phyloP scores from a whole-genome alignment of 1,140 invertebrate species.

The Battus philenor region DNA sequence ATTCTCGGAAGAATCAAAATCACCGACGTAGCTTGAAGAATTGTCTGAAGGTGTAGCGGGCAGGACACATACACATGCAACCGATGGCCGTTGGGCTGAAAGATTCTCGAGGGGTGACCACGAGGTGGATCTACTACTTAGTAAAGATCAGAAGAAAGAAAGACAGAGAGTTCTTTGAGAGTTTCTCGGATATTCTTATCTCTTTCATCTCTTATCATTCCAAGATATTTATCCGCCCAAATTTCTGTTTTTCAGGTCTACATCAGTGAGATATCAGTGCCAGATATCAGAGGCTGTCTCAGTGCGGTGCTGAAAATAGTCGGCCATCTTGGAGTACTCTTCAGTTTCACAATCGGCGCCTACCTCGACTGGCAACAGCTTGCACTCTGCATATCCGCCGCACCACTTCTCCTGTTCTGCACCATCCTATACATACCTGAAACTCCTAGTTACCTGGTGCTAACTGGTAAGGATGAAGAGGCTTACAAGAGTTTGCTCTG shows the following conservation, averaged over 20 bases:
- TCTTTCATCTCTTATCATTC: constrained; percentile 4
- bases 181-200: not conserved
- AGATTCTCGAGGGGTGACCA: no score
- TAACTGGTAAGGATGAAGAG: constrained; percentile 79
- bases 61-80: no score
- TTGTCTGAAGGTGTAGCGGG: no score
- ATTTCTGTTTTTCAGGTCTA: constrained; percentile 83
- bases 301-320: constrained; percentile 91
- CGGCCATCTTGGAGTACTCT: constrained; percentile 89
- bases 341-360: constrained; percentile 89
- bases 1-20: no score
- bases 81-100: no score
- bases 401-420: constrained; percentile 78
- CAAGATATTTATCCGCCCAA: no score
- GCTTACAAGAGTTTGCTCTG: constrained; percentile 85
- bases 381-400: constrained; percentile 85
- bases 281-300: constrained; percentile 89
- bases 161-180: no score
- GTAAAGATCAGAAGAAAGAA: no score
- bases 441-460: constrained; percentile 82
- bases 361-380: constrained; percentile 90
- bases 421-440: constrained; percentile 80
- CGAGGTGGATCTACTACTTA: no score
- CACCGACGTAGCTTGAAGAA: no score
- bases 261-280: constrained; percentile 93